A percentile compares a stretch with the other conserved stretches of the same genome.
phyloP scores from a whole-genome alignment of 2,113 vertebrate species.

The Ellobius talpinus region DNA sequence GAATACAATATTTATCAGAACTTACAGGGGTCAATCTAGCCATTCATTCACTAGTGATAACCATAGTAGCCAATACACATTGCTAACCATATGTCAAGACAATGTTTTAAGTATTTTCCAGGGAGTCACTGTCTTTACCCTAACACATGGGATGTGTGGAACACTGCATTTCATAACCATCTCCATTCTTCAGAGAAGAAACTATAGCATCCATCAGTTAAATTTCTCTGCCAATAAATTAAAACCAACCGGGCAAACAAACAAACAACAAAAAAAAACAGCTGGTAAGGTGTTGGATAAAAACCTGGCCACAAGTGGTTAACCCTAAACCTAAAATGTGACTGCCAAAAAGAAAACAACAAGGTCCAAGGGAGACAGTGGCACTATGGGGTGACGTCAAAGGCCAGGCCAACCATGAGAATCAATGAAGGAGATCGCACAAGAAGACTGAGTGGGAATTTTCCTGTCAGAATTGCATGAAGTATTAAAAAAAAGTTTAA shows the following conservation, averaged over 20 bases:
- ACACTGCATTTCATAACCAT: neutral
- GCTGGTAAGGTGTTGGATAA: neutral
- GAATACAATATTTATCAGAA: constrained; percentile 22
- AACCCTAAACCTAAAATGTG: constrained; percentile 26
- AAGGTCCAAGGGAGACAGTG: neutral
- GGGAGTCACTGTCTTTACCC: constrained; percentile 19
- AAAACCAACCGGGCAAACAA: neutral
- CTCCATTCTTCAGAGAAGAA: constrained; percentile 28
- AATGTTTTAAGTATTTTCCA: constrained; percentile 32
- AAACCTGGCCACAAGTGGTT: neutral
- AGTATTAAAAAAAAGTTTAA: neutral
- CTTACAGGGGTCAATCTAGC: neutral
- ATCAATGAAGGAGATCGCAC: neutral
- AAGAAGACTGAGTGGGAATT: neutral
- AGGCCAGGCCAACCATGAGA: neutral
- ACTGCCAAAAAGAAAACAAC: neutral
- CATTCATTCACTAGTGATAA: constrained; percentile 36
- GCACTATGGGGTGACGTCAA: neutral
- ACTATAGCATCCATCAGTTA: constrained; percentile 16
- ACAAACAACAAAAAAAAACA: neutral
- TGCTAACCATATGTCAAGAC: neutral
- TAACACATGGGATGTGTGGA: neutral
- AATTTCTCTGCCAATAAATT: neutral
- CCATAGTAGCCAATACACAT: neutral
- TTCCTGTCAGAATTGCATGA: constrained; percentile 6